A percentile compares a stretch with the other conserved stretches of the same genome.
phyloP scores from a whole-genome alignment of 1,140 invertebrate species.

The Drosophila hydei region DNA sequence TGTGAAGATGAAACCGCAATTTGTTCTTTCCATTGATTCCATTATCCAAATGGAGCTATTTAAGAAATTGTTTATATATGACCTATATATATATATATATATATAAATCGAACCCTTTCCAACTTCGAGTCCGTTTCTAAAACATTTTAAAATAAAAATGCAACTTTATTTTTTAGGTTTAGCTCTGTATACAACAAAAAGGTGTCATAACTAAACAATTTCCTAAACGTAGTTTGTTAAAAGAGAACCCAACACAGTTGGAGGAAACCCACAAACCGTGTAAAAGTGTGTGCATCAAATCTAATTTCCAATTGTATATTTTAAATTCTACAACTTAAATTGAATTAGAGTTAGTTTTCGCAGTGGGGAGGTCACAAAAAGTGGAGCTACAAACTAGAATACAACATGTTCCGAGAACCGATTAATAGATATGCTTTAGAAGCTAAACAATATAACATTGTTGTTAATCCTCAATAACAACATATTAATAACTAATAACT shows the following conservation, averaged over 20 bases:
- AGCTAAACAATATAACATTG: slow-evolving; percentile 52
- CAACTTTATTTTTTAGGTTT: slow-evolving; percentile 20
- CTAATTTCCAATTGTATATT: too few relatives aligned
- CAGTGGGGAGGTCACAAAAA: not conserved
- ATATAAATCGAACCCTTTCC: slow-evolving; percentile 26
- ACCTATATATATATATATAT: too few relatives aligned
- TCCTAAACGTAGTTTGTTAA: slow-evolving; percentile 14
- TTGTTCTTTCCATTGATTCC: slow-evolving; percentile 21
- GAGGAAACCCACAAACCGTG: too few relatives aligned
- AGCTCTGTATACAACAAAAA: too few relatives aligned
- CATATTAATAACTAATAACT: slow-evolving; percentile 18
- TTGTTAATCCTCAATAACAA: slow-evolving; percentile 20
- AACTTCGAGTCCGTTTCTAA: slow-evolving; percentile 17
- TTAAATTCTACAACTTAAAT: too few relatives aligned
- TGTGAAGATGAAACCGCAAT: slow-evolving; percentile 48
- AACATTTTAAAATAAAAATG: slow-evolving; percentile 40
- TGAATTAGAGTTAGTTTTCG: too few relatives aligned
- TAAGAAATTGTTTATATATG: slow-evolving; percentile 39
- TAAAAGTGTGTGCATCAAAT: too few relatives aligned
- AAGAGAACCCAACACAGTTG: not conserved
- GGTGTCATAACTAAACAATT: slow-evolving; percentile 42
- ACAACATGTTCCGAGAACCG: slow-evolving; percentile 63
- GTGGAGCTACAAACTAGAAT: slow-evolving; percentile 26
- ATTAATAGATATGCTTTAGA: slow-evolving; percentile 47
- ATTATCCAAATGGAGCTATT: slow-evolving; percentile 23